Conservation (phyloP, 2,797 vertebrate species). For the Taeniopygia guttata region DNA sequence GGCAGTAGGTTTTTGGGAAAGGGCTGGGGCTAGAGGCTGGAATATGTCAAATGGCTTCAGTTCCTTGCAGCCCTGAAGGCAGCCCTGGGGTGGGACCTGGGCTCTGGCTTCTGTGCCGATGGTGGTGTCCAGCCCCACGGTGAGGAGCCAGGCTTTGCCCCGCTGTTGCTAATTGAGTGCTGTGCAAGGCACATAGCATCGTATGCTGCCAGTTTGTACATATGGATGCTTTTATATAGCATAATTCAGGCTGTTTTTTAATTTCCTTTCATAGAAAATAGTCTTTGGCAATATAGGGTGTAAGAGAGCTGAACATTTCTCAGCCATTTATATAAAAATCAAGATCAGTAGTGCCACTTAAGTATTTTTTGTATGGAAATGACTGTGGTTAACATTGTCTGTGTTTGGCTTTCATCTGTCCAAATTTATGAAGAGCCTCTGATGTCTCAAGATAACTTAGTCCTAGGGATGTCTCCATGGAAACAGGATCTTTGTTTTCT, state of each 20-base stretch:
- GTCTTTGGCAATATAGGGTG: background rate
- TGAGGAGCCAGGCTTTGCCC: background rate
- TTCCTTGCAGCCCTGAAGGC: background rate
- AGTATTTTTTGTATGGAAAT: slow-evolving; percentile 12
- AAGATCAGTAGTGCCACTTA: background rate
- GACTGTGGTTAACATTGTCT: background rate
- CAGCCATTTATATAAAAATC: slow-evolving; percentile 6
- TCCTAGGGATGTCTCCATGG: slow-evolving; percentile 48
- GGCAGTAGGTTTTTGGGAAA: background rate
- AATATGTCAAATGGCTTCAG: background rate
- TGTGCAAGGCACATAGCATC: background rate
- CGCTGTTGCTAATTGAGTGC: background rate
- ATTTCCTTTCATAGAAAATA: background rate
- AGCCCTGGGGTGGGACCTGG: background rate
- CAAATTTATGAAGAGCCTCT: slow-evolving; percentile 45
- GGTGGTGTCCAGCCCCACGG: background rate
- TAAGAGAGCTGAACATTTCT: background rate
- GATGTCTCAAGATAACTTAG: slow-evolving; percentile 47
- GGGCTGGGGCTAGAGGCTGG: background rate
- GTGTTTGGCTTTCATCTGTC: background rate
- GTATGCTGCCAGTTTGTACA: background rate
- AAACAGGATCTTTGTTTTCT: slow-evolving; percentile 59
- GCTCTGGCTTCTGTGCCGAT: accelerated
- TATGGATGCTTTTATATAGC: background rate
- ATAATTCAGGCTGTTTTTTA: slow-evolving; percentile 17